Percentiles rank a stretch among this genome's conserved stretches.
phyloP scores from a whole-genome alignment of 1,140 invertebrate genomes.

The Drosophila sechellia region DNA sequence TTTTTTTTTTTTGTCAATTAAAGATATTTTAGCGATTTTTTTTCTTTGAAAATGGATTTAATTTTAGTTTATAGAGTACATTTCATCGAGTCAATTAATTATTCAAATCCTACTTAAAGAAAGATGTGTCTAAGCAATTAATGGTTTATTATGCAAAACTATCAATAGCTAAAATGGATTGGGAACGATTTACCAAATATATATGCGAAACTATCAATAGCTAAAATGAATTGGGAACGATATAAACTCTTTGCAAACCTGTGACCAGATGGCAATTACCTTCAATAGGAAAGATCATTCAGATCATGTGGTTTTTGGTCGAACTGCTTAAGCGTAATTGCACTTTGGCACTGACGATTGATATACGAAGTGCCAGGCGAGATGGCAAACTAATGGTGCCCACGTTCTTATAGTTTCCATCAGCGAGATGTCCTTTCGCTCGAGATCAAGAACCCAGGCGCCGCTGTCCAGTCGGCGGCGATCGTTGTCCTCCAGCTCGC shows the following conservation, averaged over 20 bases:
- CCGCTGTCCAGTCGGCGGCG: constrained; percentile 71
- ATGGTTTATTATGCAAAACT: neutral
- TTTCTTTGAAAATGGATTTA: neutral
- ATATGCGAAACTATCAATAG: too few relatives aligned
- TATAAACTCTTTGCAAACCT: neutral
- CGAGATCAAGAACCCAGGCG: constrained; percentile 78
- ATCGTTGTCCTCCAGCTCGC: constrained; percentile 76
- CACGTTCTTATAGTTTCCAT: constrained; percentile 11
- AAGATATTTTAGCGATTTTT: neutral
- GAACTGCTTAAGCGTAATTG: constrained; percentile 52
- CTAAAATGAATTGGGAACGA: neutral
- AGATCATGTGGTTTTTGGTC: constrained; percentile 21
- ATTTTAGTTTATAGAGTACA: too few relatives aligned
- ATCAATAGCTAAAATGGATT: too few relatives aligned
- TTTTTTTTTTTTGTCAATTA: neutral
- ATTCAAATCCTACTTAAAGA: neutral
- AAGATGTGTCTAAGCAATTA: too few relatives aligned
- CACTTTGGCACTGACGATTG: constrained; percentile 51
- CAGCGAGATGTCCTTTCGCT: constrained; percentile 82
- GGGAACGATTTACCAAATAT: neutral
- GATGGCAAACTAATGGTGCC: constrained; percentile 22
- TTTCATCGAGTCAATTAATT: neutral
- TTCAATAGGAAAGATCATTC: constrained; percentile 9
- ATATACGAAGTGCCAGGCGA: constrained; percentile 41
- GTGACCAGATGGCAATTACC: neutral